These are phyloP conservation scores for Orthosia gracilis DNA, from an alignment of 2,888 invertebrate species.

Conservation along the genomic window DNA sequence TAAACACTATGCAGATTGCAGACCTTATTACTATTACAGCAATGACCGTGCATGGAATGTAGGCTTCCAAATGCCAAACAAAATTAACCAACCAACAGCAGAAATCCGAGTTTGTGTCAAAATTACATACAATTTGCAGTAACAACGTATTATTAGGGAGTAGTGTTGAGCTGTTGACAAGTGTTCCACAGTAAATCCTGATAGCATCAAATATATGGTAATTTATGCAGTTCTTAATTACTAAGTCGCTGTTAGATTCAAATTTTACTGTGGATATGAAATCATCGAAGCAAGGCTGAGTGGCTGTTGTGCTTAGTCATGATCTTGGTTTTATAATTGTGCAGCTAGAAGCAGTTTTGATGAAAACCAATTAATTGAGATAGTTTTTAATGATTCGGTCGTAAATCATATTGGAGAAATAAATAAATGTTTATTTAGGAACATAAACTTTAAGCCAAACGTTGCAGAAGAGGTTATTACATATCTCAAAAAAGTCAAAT, in stretches of 20 bases:
- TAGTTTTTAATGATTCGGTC: conserved; percentile 6
- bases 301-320: conserved; percentile 51
- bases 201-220: conserved; percentile 75
- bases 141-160: conserved; percentile 61
- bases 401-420: conserved; percentile 6
- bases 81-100: conserved; percentile 40
- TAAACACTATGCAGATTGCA: conserved; percentile 21
- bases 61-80: conserved; percentile 48
- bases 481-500: neutral
- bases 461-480: neutral
- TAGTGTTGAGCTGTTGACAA: conserved; percentile 71
- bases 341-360: conserved; percentile 36
- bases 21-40: conserved; percentile 27
- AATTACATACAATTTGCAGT: conserved; percentile 62
- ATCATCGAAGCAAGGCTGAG: conserved; percentile 50
- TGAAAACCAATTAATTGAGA: conserved; percentile 38
- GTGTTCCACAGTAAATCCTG: conserved; percentile 66
- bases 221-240: conserved; percentile 76
- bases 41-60: conserved; percentile 43
- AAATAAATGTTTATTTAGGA: conserved; percentile 16
- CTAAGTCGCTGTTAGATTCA: conserved; percentile 63
- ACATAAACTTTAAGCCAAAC: neutral
- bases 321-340: conserved; percentile 38
- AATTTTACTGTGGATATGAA: conserved; percentile 60
- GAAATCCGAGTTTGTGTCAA: conserved; percentile 48